Evolutionary conservation across 2,113 vertebrate genomes (phyloP).

Genomic region (Bufo bufo): DNA sequence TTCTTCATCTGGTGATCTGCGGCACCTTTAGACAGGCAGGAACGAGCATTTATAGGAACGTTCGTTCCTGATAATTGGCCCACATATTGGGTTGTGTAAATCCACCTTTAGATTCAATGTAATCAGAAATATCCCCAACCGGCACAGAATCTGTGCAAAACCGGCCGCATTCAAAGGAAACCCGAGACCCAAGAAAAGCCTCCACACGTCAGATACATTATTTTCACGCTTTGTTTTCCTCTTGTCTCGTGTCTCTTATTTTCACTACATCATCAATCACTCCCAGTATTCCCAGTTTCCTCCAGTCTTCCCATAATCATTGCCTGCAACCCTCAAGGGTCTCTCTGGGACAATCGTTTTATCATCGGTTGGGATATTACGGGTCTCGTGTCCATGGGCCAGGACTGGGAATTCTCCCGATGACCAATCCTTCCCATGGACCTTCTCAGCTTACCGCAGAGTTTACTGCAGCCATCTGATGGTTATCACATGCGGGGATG

Average conservation of each 20-base stretch:
- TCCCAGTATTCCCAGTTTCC: neutral
- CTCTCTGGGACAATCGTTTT: neutral
- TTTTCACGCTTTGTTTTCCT: neutral
- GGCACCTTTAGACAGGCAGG: too few species aligned
- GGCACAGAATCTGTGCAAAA: too few species aligned
- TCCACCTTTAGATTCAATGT: too few species aligned
- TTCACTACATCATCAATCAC: conserved; percentile 26
- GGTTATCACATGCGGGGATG: neutral
- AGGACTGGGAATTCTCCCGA: conserved; percentile 9
- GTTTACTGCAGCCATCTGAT: neutral
- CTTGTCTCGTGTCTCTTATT: neutral
- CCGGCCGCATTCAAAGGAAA: neutral
- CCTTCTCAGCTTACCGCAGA: conserved; percentile 19
- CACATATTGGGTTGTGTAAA: too few species aligned
- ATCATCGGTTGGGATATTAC: conserved; percentile 2
- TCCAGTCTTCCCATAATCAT: neutral
- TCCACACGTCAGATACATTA: too few species aligned
- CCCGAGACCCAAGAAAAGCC: neutral
- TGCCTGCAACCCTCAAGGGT: neutral
- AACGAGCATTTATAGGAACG: too few species aligned
- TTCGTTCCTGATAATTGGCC: too few species aligned
- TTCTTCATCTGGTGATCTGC: too few species aligned
- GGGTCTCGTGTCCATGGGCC: neutral
- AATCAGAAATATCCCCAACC: too few species aligned
- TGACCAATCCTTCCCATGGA: neutral